phyloP scores from a whole-genome alignment of 2,113 vertebrate species.

The Todiramphus saurophagus region DNA sequence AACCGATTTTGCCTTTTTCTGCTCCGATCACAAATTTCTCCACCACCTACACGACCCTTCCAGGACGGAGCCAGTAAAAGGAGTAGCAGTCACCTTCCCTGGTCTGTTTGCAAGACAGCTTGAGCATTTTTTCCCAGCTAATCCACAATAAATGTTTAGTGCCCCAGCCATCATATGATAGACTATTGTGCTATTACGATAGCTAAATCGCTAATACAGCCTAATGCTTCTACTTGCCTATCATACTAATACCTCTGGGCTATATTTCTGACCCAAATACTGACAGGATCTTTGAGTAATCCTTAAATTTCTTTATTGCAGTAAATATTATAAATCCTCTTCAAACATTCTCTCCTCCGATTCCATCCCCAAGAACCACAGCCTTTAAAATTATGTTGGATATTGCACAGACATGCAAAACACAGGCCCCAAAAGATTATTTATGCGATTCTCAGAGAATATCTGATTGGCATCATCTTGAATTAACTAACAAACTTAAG shows the following conservation, averaged over 20 bases:
- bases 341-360: constrained; percentile 29
- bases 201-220: constrained; percentile 69
- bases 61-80: background rate
- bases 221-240: constrained; percentile 59
- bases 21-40: background rate
- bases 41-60: background rate
- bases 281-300: constrained; percentile 63
- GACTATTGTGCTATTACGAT: constrained; percentile 55
- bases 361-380: constrained; percentile 14
- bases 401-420: constrained; percentile 37
- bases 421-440: background rate
- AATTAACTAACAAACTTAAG: constrained; percentile 60
- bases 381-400: constrained; percentile 28
- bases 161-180: constrained; percentile 29
- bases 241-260: constrained; percentile 42
- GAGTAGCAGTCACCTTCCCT: background rate
- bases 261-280: constrained; percentile 65
- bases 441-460: constrained; percentile 39
- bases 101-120: background rate
- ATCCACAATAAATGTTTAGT: constrained; percentile 61
- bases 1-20: background rate
- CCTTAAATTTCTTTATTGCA: constrained; percentile 65
- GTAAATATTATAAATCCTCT: constrained; percentile 66
- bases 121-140: background rate
- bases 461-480: constrained; percentile 54